Evolutionary conservation across 1,140 invertebrate species (phyloP).

Genomic region (Aphis gossypii): DNA sequence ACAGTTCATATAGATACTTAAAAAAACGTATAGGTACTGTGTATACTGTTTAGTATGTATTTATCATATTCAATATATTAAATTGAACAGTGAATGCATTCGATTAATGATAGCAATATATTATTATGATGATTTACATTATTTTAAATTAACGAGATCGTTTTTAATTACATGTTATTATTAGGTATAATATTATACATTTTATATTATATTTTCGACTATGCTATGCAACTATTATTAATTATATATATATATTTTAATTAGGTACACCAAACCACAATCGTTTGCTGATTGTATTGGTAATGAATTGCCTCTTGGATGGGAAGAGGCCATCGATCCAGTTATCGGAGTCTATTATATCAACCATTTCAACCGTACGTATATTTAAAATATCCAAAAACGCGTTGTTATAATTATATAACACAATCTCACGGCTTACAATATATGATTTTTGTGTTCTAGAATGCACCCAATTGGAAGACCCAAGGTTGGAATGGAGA

Average conservation of each 20-base stretch:
- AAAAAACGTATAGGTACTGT: neutral
- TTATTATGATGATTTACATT: neutral
- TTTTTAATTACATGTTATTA: neutral
- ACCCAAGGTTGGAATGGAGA: constrained; percentile 94
- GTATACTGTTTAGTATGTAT: neutral
- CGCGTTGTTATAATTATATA: neutral
- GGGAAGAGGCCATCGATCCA: constrained; percentile 94
- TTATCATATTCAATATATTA: neutral
- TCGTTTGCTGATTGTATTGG: constrained; percentile 97
- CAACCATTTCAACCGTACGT: constrained; percentile 95
- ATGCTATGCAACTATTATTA: neutral
- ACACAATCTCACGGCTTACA: constrained; percentile 38
- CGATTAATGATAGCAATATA: neutral
- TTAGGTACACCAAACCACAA: constrained; percentile 93
- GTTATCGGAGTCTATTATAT: constrained; percentile 95
- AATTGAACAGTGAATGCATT: neutral
- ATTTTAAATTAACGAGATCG: constrained; percentile 1
- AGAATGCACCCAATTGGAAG: constrained; percentile 95
- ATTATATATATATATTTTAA: neutral
- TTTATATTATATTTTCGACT: neutral
- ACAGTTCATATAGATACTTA: neutral
- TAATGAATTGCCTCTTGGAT: constrained; percentile 94
- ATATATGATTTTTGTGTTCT: constrained; percentile 63
- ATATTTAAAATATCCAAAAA: constrained; percentile 30
- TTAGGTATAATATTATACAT: neutral